Base-by-base conservation (phyloP, 1,140 invertebrate species). In the Bombus huntii region DNA sequence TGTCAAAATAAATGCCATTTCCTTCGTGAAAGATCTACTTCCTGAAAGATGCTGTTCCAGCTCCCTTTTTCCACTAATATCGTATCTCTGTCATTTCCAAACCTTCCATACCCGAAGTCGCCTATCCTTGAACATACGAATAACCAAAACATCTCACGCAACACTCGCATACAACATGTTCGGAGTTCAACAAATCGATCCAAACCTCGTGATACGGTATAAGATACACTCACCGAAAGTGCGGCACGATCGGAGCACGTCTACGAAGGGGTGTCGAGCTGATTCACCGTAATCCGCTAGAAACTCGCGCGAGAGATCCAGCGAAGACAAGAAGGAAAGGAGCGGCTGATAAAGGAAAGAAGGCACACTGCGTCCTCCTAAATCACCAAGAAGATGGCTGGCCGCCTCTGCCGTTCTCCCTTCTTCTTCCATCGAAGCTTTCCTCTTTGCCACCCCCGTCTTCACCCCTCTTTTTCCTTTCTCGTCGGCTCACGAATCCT, bases 351-450 rank as follows among this genome's bases (percentile, higher is more conserved):
- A 84, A 85, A 71, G 66, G 72, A 42, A 86, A 74, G 66, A 75
- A 76, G 81, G 15, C 57, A 39, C n/a, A 66, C 39, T 53, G 76
- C 65, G 57, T 88, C 79, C 83, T 76, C 77, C 28, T 90, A 90
- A 90, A 90, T 88, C 89, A 90, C 83, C 22, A 79, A 44, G 66
- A 89, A 82, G 83, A 88, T 81, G 80, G 77, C 87, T 78, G 39
- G 34, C 87, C 83, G 15, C 72, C 72, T 87, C 44, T 65, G 42
- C n/a, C 76, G 22, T 70, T 65, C 37, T 74, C 82, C 74, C 53
- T 77, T 44, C 75, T 85, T 85, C 74, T 44, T 74, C 72, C 83
- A 68, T 62, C 22, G 70, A 66, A 57, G 84, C 47, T 73, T 88
- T 77, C 71, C 70, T n/a, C 65, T 53, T 75, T 53, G 59, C 28